Conservation (phyloP, 2,888 invertebrate genomes). For the Microdon myrmicae region DNA sequence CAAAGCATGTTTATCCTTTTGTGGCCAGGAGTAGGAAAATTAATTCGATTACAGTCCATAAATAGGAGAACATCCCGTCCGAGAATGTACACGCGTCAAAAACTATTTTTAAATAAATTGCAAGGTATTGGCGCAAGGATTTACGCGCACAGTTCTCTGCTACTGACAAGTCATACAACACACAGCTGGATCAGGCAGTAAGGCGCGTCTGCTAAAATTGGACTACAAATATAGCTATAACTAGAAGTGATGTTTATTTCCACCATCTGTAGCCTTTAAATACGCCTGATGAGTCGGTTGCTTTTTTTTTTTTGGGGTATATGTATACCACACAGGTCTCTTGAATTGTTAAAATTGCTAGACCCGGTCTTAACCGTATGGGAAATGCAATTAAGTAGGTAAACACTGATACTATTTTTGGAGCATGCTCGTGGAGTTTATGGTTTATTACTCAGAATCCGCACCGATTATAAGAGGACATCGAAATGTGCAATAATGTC, state of each 20-base stretch:
- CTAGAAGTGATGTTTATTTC: slow-evolving; percentile 2
- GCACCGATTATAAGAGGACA: no score
- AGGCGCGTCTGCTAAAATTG: slow-evolving; percentile 32
- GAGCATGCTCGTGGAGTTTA: no score
- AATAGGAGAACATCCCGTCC: slow-evolving; percentile 23
- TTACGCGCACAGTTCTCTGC: slow-evolving; percentile 7
- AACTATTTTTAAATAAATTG: slow-evolving; percentile 27
- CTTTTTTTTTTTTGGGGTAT: not conserved
- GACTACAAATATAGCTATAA: slow-evolving; percentile 9
- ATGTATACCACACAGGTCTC: slow-evolving; percentile 15
- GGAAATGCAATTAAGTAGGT: slow-evolving; percentile 1
- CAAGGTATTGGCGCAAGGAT: slow-evolving; percentile 10
- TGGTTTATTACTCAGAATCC: no score
- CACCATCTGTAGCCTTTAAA: not conserved
- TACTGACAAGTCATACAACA: slow-evolving; percentile 17
- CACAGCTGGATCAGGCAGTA: slow-evolving; percentile 30
- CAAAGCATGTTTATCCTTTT: slow-evolving; percentile 31
- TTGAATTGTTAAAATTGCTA: not conserved
- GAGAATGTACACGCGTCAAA: slow-evolving; percentile 5
- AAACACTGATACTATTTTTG: slow-evolving; percentile 14
- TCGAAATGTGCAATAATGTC: no score
- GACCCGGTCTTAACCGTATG: not conserved
- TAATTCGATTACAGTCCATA: slow-evolving; percentile 10
- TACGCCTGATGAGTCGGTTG: slow-evolving; percentile 4
- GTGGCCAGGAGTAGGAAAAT: slow-evolving; percentile 9